Base-by-base conservation (phyloP, 2,797 vertebrate genomes). In the Sebastes kiyomatsui region DNA sequence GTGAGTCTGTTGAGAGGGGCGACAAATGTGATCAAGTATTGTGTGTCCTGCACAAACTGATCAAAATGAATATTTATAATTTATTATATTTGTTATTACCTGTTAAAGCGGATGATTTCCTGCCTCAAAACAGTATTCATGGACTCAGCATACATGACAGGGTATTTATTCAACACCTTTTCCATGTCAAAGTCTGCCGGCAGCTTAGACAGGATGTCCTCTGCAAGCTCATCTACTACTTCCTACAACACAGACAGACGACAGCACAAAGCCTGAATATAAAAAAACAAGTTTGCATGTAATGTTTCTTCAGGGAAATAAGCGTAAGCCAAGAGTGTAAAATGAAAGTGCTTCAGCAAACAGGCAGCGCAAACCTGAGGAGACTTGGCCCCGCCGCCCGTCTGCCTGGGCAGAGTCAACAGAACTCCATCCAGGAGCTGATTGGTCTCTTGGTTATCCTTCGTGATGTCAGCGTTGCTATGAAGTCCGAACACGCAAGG, bases 81-180 rank as follows among this genome's bases (percentile, higher is more conserved):
- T 49, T 49, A 49, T 20, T 49, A 20, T 49, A 49, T 49, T n/a
- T 70, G 20, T 75, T 25, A 16, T 66, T 92, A 98, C 97, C 97
- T 97, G 96, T 99, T 99, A 88, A 98, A 99, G 55, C 97, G 93
- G 87, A 98, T 97, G 72, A 98, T 66, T 77, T 99, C 97, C 93
- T 99, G 98, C 59, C 97, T 96, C 67, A 99, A 93, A 75, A 99
- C 98, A 0, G 97, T 98, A 76, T 99, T 98, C 98, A 99, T 99
- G 14, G 98, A 99, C 81, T 99, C 97, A 49, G 97, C 94, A 64
- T 98, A 99, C 83, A 96, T 87, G 30, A 98, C 96, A 2, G 97
- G 97, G 81, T 98, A 99, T 84, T 91, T 86, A 8, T 92, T 90
- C 70, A 97, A 95, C 82, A 98, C 95, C 67, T 85, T 83, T 81